Percentiles rank a stretch among this genome's conserved stretches.
phyloP scores from a whole-genome alignment of 2,888 invertebrate genomes.

The Agrilus mali region DNA sequence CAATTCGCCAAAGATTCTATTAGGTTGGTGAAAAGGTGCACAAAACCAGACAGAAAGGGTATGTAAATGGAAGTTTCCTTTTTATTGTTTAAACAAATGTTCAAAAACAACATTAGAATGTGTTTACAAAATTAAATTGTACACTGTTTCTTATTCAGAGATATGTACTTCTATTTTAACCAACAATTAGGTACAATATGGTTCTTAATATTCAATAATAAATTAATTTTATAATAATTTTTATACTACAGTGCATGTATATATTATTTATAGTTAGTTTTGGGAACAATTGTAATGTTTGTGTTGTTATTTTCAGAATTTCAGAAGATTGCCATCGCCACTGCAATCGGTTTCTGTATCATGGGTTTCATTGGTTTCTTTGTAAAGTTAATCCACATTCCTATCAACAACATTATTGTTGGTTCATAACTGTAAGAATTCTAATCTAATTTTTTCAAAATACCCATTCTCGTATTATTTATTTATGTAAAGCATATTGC shows the following conservation, averaged over 20 bases:
- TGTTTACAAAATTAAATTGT: neutral
- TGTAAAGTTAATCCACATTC: slow-evolving; percentile 98
- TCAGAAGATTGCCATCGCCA: slow-evolving; percentile 98
- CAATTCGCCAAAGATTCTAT: slow-evolving; percentile 98
- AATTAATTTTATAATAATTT: too few species aligned
- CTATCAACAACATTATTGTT: slow-evolving; percentile 93
- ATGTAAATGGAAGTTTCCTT: slow-evolving; percentile 13
- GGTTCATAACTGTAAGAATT: slow-evolving; percentile 47
- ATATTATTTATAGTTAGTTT: too few species aligned
- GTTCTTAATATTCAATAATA: too few species aligned
- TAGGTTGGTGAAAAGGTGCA: slow-evolving; percentile 96
- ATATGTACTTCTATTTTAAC: neutral
- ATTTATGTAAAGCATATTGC: neutral
- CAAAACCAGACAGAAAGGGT: slow-evolving; percentile 98
- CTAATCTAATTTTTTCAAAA: too few species aligned
- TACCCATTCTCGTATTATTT: slow-evolving; percentile 1
- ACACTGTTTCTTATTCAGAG: neutral
- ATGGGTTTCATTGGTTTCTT: slow-evolving; percentile 99
- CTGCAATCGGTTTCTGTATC: slow-evolving; percentile 98
- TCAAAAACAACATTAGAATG: neutral
- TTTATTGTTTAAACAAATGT: too few species aligned
- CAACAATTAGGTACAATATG: too few species aligned
- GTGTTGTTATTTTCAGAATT: slow-evolving; percentile 62
- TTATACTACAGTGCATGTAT: too few species aligned
- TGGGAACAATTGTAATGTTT: neutral